Conservation (phyloP, 2,888 invertebrate species). For the Uropetala carovei region DNA sequence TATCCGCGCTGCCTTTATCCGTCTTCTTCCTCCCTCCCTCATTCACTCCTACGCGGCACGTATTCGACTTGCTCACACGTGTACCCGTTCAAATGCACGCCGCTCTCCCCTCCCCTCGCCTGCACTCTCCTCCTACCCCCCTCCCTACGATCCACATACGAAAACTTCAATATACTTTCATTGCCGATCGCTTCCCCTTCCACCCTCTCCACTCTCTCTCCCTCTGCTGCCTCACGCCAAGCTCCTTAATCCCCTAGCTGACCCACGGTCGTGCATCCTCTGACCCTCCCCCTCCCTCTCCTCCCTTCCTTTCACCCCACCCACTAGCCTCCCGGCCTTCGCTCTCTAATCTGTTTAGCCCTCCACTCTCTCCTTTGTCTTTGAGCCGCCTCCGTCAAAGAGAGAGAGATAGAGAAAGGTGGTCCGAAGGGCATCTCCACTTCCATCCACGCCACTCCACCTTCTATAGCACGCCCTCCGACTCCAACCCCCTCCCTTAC, state of each 20-base stretch:
- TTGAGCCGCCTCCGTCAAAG: conserved; percentile 35
- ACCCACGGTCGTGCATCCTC: too few relatives aligned
- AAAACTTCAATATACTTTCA: background rate
- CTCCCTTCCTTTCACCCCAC: background rate
- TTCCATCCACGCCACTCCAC: background rate
- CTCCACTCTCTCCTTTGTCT: conserved; percentile 48
- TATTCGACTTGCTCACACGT: background rate
- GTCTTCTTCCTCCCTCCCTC: background rate
- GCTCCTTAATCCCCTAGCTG: too few relatives aligned
- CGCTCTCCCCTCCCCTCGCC: too few relatives aligned
- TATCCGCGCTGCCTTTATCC: too few relatives aligned
- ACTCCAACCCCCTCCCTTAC: background rate
- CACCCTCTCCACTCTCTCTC: background rate
- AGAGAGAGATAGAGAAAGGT: background rate
- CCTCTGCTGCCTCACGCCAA: too few relatives aligned
- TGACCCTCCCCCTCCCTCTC: background rate
- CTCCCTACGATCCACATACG: too few relatives aligned
- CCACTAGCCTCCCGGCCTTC: background rate
- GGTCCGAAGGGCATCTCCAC: background rate
- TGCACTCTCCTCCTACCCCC: too few relatives aligned
- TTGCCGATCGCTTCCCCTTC: background rate
- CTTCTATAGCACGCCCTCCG: background rate
- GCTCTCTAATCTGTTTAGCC: conserved; percentile 56
- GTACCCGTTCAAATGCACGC: too few relatives aligned
- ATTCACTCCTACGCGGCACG: background rate